Evolutionary conservation across 2,888 invertebrate species (phyloP), one percentile per base, ranked within the genome.

Genomic region (Vannuccia rotundouncinata): DNA sequence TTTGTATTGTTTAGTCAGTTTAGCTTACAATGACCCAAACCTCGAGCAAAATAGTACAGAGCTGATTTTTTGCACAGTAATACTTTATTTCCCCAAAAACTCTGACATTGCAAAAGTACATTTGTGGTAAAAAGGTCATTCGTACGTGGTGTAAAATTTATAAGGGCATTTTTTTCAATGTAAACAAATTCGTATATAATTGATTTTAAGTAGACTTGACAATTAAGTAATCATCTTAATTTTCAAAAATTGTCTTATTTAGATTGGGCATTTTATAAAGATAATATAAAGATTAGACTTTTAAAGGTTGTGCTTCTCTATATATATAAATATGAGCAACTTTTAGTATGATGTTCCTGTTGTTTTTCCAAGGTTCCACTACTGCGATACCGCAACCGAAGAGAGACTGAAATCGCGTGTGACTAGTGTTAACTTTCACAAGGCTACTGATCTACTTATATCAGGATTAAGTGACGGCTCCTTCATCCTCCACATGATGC

Each of bases 401-500:
- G 28, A 31, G 74, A 28, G 59, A 10, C 5, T 79, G 28, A 27
- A 79, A 79, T 27, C 84, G 45, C 81, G 82, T 30, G 79, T 98
- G 0, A 93, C 95, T 0, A 91, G 94, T 0, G 92, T 93, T 0
- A 92, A 93, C 74, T 98, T 94, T 88, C 94, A 96, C 86, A 91
- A 91, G 83, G 89, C 91, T 0, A 92, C 92, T 0, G 92, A 92
- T 86, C 91, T 98, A 83, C 89, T 99, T 79, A 93, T 97, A 0
- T 92, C 93, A 45, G 97, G 95, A 2, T 98, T 94, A 87, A 92
- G 92, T 22, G 93, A 92, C 83, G 99, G 99, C 0, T 91, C 92
- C 29, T 98, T 99, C 89, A 93, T 93, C 86, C 90, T 99, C 0
- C 94, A 97, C 86, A 96, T 98, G 88, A 91, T 98, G 90, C 97